Conservation (phyloP, 2,113 vertebrate genomes). For the Hydrolagus affinis region DNA sequence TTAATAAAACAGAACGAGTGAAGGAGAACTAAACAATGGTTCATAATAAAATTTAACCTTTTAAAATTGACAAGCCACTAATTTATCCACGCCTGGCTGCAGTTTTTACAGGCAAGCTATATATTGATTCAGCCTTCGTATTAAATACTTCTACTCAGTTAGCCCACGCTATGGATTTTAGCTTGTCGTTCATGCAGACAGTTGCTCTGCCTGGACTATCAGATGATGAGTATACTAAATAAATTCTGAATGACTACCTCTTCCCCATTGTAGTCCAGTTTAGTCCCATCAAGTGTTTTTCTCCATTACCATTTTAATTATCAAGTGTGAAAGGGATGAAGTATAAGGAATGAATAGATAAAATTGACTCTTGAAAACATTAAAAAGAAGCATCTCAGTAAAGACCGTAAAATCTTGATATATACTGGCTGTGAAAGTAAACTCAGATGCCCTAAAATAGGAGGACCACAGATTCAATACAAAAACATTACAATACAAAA, state of each 20-base stretch:
- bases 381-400: too few relatives aligned
- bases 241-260: too few relatives aligned
- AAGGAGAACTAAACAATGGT: constrained; percentile 32
- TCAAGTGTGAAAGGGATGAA: neutral
- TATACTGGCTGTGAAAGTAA: too few relatives aligned
- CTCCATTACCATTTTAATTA: neutral
- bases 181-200: constrained; percentile 15
- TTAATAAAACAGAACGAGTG: constrained; percentile 14
- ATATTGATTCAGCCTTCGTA: constrained; percentile 38
- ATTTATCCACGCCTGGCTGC: constrained; percentile 32
- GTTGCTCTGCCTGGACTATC: neutral
- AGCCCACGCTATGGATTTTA: constrained; percentile 30
- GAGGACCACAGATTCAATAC: too few relatives aligned
- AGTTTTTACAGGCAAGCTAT: constrained; percentile 34
- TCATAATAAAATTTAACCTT: constrained; percentile 34
- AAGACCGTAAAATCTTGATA: too few relatives aligned
- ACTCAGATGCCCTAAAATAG: too few relatives aligned
- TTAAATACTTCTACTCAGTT: constrained; percentile 41
- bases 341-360: too few relatives aligned
- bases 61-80: constrained; percentile 31
- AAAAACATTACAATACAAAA: too few relatives aligned
- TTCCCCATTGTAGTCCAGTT: too few relatives aligned
- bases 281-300: neutral
- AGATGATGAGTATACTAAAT: too few relatives aligned
- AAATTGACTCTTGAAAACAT: too few relatives aligned